Evolutionary conservation across 2,888 invertebrate species (phyloP).

Genomic region (Eutolmus rufibarbis): DNA sequence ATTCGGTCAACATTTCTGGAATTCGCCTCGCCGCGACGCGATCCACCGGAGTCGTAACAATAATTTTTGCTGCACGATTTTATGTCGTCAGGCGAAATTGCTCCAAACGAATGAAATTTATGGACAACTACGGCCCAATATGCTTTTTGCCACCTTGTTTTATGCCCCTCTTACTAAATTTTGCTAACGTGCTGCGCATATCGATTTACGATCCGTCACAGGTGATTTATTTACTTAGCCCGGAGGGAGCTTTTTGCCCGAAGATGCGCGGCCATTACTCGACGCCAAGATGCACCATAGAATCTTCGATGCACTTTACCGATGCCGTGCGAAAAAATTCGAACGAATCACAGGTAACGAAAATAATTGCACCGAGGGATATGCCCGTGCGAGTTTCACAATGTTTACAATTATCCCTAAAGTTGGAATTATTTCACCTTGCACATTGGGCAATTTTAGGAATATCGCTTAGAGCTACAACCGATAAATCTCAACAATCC

Average conservation of each 20-base stretch:
- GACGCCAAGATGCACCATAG: background rate
- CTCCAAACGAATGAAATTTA: constrained; percentile 36
- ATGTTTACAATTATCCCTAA: background rate
- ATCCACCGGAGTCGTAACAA: constrained; percentile 17
- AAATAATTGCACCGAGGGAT: background rate
- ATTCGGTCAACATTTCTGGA: background rate
- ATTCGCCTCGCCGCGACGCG: background rate
- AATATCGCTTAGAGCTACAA: background rate
- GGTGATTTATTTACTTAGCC: constrained; percentile 34
- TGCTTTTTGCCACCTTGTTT: constrained; percentile 40
- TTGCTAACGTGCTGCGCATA: constrained; percentile 41
- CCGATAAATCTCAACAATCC: background rate
- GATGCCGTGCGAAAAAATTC: background rate
- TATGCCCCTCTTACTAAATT: constrained; percentile 37
- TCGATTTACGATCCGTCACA: constrained; percentile 38
- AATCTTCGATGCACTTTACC: background rate
- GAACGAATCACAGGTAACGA: background rate
- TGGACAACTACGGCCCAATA: constrained; percentile 37
- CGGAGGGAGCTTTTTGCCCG: background rate
- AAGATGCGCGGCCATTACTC: background rate
- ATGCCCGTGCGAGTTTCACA: background rate
- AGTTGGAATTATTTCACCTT: background rate
- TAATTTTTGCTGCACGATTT: constrained; percentile 38
- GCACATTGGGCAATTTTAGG: background rate
- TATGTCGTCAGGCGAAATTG: constrained; percentile 35